phyloP scores from a whole-genome alignment of 2,797 vertebrate species.

The Poecilia wingei region DNA sequence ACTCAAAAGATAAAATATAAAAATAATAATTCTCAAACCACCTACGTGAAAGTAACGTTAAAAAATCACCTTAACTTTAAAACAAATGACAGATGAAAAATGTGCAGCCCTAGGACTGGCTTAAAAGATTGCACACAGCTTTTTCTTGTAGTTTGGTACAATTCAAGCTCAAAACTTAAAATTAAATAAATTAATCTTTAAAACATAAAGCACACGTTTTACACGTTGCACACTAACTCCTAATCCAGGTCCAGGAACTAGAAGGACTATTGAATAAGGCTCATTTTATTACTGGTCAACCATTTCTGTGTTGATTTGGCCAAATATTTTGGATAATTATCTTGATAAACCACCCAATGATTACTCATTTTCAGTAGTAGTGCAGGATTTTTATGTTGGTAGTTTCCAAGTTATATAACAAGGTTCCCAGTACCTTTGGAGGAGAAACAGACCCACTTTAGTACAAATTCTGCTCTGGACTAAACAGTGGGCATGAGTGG shows the following conservation, averaged over 20 bases:
- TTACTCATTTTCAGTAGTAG: neutral
- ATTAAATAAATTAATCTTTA: neutral
- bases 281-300: neutral
- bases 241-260: neutral
- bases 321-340: neutral
- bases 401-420: neutral
- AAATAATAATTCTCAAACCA: neutral
- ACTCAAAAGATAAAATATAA: neutral
- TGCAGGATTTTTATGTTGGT: neutral
- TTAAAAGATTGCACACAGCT: neutral
- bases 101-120: neutral
- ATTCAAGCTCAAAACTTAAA: neutral
- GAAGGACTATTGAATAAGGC: neutral
- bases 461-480: neutral
- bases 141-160: neutral
- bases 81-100: neutral
- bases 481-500: neutral
- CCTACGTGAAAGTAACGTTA: slow-evolving; percentile 15
- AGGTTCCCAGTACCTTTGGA: neutral
- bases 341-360: neutral
- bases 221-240: neutral
- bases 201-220: neutral
- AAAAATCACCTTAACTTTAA: neutral
- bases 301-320: neutral
- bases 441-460: neutral